phyloP scores from a whole-genome alignment of 1,140 invertebrate species.

The Plectrocnemia conspersa region DNA sequence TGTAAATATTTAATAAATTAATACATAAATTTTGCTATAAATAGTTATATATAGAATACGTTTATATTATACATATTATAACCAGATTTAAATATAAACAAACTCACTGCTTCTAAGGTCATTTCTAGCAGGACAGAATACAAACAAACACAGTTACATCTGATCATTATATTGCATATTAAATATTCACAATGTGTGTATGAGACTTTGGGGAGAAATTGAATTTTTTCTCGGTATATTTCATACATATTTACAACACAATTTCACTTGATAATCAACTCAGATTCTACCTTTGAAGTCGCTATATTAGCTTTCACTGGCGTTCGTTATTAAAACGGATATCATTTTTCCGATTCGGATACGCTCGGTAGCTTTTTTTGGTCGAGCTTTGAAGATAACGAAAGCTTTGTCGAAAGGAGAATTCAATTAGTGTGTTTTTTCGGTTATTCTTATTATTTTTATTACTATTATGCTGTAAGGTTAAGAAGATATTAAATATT shows the following conservation, averaged over 20 bases:
- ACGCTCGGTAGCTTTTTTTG: neutral
- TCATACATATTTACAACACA: constrained; percentile 13
- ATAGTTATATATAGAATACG: too few relatives aligned
- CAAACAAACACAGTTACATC: too few relatives aligned
- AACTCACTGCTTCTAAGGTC: too few relatives aligned
- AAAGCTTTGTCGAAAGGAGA: constrained; percentile 1
- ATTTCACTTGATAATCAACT: constrained; percentile 23
- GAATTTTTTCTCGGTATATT: too few relatives aligned
- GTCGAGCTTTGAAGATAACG: neutral
- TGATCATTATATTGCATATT: too few relatives aligned
- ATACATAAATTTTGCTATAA: too few relatives aligned
- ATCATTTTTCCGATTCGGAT: constrained; percentile 19
- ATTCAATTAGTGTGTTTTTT: constrained; percentile 3
- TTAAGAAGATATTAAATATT: neutral
- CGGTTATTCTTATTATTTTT: neutral
- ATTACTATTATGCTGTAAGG: neutral
- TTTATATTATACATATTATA: too few relatives aligned
- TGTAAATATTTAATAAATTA: too few relatives aligned
- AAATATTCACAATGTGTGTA: too few relatives aligned
- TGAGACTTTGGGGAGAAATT: too few relatives aligned
- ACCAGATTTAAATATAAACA: too few relatives aligned
- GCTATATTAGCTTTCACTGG: constrained; percentile 15
- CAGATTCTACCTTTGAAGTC: constrained; percentile 18
- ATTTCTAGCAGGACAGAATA: too few relatives aligned
- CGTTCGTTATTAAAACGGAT: constrained; percentile 26